phyloP scores from a whole-genome alignment of 2,113 vertebrate genomes.

The Myodes glareolus region DNA sequence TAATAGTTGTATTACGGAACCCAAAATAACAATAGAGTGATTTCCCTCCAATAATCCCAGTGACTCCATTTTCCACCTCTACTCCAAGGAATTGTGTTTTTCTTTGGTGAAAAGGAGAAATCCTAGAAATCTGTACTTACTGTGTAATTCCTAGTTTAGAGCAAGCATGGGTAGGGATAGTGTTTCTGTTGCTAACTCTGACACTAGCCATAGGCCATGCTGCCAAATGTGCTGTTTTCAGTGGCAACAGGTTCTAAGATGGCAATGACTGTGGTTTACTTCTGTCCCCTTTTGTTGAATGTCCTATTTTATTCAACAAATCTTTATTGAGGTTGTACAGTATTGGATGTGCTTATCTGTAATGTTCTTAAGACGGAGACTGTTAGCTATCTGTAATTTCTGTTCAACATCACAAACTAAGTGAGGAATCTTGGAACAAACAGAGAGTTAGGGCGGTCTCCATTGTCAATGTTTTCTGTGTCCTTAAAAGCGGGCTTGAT shows the following conservation, averaged over 20 bases:
- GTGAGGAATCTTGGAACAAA: background rate
- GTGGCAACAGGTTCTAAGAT: background rate
- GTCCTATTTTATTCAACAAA: background rate
- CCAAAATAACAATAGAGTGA: background rate
- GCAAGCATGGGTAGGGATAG: background rate
- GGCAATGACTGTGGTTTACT: background rate
- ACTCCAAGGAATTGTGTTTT: background rate
- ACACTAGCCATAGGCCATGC: background rate
- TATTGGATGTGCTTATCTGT: background rate
- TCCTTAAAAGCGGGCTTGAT: background rate
- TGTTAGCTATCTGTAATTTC: background rate
- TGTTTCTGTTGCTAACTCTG: slow-evolving; percentile 4
- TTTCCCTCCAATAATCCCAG: background rate
- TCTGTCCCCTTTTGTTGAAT: background rate
- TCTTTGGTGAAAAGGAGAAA: background rate
- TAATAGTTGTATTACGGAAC: background rate
- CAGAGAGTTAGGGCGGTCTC: background rate
- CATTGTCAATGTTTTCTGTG: background rate
- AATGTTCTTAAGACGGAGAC: slow-evolving; percentile 30
- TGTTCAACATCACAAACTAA: background rate
- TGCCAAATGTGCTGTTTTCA: background rate
- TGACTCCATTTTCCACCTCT: background rate
- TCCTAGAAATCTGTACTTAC: background rate
- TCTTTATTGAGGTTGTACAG: background rate
- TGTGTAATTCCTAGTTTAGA: background rate